phyloP scores from a whole-genome alignment of 2,888 invertebrate genomes.

The Teinopalpus imperialis region DNA sequence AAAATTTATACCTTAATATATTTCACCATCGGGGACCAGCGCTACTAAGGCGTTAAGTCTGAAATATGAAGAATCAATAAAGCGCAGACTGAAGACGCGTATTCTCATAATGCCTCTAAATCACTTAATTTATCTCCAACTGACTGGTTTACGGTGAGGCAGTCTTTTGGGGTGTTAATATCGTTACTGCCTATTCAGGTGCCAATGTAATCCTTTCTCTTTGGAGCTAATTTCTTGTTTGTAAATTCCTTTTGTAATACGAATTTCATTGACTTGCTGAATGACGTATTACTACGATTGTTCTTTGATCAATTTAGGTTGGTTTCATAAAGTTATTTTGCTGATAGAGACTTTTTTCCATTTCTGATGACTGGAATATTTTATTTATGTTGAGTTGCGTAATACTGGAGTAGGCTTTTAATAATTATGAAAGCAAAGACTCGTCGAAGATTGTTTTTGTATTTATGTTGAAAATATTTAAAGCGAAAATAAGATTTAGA shows the following conservation, averaged over 20 bases:
- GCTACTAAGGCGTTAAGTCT: constrained; percentile 8
- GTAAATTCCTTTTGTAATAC: constrained; percentile 14
- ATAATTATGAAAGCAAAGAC: no score
- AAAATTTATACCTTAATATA: constrained; percentile 10
- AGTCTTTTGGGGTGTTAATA: constrained; percentile 20
- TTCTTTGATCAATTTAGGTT: constrained; percentile 16
- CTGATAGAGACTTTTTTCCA: no score
- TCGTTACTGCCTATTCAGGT: constrained; percentile 23
- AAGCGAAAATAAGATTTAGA: no score
- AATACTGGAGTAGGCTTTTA: no score
- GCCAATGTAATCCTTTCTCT: constrained; percentile 22
- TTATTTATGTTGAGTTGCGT: no score
- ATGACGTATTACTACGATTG: constrained; percentile 7
- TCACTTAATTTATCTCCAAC: constrained; percentile 19
- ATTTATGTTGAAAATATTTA: no score
- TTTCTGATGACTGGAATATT: no score
- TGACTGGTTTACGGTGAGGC: constrained; percentile 17
- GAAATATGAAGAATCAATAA: constrained; percentile 23
- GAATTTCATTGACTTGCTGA: constrained; percentile 18
- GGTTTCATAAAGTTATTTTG: constrained; percentile 1
- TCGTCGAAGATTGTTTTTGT: no score
- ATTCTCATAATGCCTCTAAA: constrained; percentile 18
- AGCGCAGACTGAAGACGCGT: constrained; percentile 6
- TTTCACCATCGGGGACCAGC: constrained; percentile 4
- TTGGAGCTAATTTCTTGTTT: constrained; percentile 21